Percentiles rank a stretch among this genome's conserved stretches.
Evolutionary conservation across 2,888 invertebrate species (phyloP).

Genomic region (Metalampra italica): DNA sequence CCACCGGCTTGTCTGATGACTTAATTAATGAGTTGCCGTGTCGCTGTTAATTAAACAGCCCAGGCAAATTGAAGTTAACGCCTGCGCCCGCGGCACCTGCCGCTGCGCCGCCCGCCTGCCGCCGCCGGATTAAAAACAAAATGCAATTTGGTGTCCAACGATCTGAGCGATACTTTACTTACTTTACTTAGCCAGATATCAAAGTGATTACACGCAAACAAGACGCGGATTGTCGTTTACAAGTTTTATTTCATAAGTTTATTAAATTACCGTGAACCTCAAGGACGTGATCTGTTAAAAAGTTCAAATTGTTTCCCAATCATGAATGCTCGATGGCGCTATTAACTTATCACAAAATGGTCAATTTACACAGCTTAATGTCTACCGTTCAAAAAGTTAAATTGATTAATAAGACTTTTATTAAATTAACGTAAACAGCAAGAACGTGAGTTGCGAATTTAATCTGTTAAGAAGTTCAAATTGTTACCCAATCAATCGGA

Average conservation of each 20-base stretch:
- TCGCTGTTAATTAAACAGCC: slow-evolving; percentile 72
- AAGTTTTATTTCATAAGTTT: no score
- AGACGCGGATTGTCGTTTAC: slow-evolving; percentile 10
- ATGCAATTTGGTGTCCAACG: slow-evolving; percentile 56
- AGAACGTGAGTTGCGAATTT: no score
- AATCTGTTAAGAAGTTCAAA: no score
- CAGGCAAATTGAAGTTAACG: slow-evolving; percentile 67
- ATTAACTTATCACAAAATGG: no score
- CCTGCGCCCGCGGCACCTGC: slow-evolving; percentile 41
- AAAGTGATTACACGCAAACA: slow-evolving; percentile 33
- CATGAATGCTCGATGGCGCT: no score
- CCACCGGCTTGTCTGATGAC: slow-evolving; percentile 68
- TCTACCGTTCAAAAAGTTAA: no score
- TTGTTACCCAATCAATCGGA: no score
- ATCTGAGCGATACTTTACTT: no score
- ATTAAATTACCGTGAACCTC: no score
- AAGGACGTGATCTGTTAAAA: no score
- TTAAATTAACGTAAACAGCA: not conserved
- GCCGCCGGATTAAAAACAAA: slow-evolving; percentile 66
- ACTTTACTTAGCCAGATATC: slow-evolving; percentile 31
- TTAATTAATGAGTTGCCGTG: slow-evolving; percentile 75
- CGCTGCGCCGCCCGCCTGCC: slow-evolving; percentile 29
- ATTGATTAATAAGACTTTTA: not conserved
- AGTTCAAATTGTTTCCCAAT: no score
- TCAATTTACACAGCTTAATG: slow-evolving; percentile 5